Base-by-base conservation (phyloP, 2,888 invertebrate species). In the Ochropleura plecta region DNA sequence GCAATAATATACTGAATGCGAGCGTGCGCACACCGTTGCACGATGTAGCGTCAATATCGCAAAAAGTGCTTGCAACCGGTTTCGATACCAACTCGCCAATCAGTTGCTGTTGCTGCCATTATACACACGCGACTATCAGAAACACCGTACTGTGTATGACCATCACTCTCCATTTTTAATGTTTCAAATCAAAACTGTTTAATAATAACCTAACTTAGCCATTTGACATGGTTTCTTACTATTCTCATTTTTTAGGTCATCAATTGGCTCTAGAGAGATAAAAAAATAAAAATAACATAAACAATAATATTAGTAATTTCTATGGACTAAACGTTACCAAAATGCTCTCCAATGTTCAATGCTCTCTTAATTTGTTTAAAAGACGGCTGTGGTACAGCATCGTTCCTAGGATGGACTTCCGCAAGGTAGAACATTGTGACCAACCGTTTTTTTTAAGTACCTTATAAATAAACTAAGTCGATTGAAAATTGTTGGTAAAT, bases 61-160 rank as follows among this genome's bases (percentile, higher is more conserved):
- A 83, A 82, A 85, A 83, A 85, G 46, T 64, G 65, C 51, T 68
- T 53, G 62, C 69, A 80, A 85, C 85, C 78, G 82, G 85, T 85
- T 82, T 64, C 62, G 60, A 72, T 74, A 82, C 49, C 70, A 70
- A 69, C 64, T 72, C 71, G 16, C 51, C 30, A 70, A 67, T 64
- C 66, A 74, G 70, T 65, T 68, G 70, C 53, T 49, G 70, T 65
- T 68, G 70, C 53, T 49, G 55, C 75, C 71, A 80, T 76, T 69
- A 44, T 66, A 69, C 42, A 70, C 68, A 82, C 63, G 70, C 70
- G 40, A 77, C 60, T 65, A 48, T 48, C 64, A 65, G 68, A 73
- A 62, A 64, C 73, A 69, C 78, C 65, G 73, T 73, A 64, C 57
- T 46, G 44, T 73, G 20, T 73, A 62, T 59, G 65, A 66, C 70